Percentiles rank a stretch among this genome's conserved stretches.
phyloP scores from a whole-genome alignment of 1,140 invertebrate species.

The Steinernema feltiae region DNA sequence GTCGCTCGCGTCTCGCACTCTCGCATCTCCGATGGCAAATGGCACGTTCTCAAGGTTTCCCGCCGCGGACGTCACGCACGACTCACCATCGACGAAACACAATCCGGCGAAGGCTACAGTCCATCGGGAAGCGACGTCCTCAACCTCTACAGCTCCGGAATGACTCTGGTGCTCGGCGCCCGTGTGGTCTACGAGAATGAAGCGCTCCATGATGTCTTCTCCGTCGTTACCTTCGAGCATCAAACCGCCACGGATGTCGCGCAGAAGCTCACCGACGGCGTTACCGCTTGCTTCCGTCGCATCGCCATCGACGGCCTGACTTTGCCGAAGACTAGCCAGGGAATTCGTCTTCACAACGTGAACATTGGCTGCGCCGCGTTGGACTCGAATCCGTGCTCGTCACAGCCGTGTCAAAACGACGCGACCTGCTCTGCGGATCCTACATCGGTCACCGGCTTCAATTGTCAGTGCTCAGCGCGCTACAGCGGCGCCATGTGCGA shows the following conservation, averaged over 20 bases:
- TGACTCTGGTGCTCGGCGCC: slow-evolving; percentile 71
- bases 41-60: slow-evolving; percentile 79
- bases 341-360: slow-evolving; percentile 70
- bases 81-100: slow-evolving; percentile 72
- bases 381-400: slow-evolving; percentile 71
- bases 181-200: slow-evolving; percentile 67
- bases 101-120: slow-evolving; percentile 71
- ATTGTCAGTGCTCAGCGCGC: slow-evolving; percentile 73
- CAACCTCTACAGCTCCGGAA: slow-evolving; percentile 75
- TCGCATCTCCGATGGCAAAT: slow-evolving; percentile 76
- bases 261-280: slow-evolving; percentile 63
- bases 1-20: slow-evolving; percentile 70
- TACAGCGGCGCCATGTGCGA: slow-evolving; percentile 76
- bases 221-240: neutral
- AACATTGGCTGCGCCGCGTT: slow-evolving; percentile 71
- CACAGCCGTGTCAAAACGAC: slow-evolving; percentile 78
- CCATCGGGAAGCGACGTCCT: slow-evolving; percentile 76
- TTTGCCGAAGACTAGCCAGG: slow-evolving; percentile 66
- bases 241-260: slow-evolving; percentile 39
- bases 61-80: slow-evolving; percentile 69
- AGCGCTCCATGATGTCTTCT: slow-evolving; percentile 66
- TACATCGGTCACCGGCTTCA: slow-evolving; percentile 59
- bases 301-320: slow-evolving; percentile 71
- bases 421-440: slow-evolving; percentile 69
- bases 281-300: slow-evolving; percentile 83